Conservation (phyloP, 2,888 invertebrate species). For the Erynnis tages region DNA sequence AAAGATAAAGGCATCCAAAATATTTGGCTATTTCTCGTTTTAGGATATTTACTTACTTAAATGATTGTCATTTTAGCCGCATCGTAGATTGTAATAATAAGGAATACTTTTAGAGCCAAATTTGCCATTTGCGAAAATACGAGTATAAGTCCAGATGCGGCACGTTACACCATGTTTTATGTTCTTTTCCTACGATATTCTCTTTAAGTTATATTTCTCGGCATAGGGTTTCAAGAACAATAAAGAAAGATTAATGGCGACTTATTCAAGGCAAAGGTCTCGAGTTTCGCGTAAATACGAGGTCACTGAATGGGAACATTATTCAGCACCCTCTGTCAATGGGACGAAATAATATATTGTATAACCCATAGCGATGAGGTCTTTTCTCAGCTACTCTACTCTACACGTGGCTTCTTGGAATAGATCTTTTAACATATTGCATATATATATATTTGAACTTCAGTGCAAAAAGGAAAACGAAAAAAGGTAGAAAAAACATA, state of each 20-base stretch:
- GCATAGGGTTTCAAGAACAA: slow-evolving; percentile 21
- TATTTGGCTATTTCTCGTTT: too few species aligned
- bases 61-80: too few species aligned
- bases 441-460: too few species aligned
- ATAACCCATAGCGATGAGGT: neutral
- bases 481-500: too few species aligned
- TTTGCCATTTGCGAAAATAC: slow-evolving; percentile 8
- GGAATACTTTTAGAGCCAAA: too few species aligned
- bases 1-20: too few species aligned
- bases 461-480: too few species aligned
- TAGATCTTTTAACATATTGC: too few species aligned
- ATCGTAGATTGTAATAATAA: too few species aligned
- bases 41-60: too few species aligned
- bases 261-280: slow-evolving; percentile 24
- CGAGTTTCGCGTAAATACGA: slow-evolving; percentile 13
- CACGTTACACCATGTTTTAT: slow-evolving; percentile 15
- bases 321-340: slow-evolving; percentile 19
- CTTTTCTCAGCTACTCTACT: too few species aligned
- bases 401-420: too few species aligned
- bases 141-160: slow-evolving; percentile 10
- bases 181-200: slow-evolving; percentile 11
- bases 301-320: slow-evolving; percentile 13
- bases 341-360: slow-evolving; percentile 13
- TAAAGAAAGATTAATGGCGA: slow-evolving; percentile 23
- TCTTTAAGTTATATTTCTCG: slow-evolving; percentile 8